These are phyloP conservation scores for Corythornis madagascariensis DNA, from an alignment of 2,113 vertebrate genomes.

Conservation along the genomic window DNA sequence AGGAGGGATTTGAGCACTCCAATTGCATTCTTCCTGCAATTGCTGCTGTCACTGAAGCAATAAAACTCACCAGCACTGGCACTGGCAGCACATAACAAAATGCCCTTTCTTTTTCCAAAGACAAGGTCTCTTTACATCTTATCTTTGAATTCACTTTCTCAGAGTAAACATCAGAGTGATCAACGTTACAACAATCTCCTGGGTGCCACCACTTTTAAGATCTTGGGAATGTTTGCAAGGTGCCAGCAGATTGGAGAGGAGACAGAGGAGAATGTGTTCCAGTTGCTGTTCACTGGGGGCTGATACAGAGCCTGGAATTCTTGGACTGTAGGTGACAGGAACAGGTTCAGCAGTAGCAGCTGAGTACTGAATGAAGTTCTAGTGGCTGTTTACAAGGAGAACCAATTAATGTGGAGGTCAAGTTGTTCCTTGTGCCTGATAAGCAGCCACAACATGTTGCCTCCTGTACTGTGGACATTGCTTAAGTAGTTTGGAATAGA, in stretches of 20 bases:
- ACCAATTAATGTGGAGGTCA: background rate
- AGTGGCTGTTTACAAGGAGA: background rate
- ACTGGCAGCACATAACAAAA: background rate
- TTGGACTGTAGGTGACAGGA: background rate
- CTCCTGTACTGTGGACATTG: background rate
- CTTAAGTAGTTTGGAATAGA: background rate
- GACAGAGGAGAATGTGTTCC: background rate
- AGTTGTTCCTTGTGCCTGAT: background rate
- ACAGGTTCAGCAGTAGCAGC: background rate
- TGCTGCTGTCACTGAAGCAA: background rate
- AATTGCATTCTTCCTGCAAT: background rate
- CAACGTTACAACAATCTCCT: background rate
- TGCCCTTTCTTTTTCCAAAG: background rate
- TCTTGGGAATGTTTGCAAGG: background rate
- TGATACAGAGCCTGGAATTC: background rate
- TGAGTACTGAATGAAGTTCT: background rate
- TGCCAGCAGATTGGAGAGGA: background rate
- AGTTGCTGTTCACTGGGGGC: conserved; percentile 1
- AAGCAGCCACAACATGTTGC: background rate
- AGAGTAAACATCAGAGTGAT: background rate
- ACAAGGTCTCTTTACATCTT: background rate
- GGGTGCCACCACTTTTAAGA: background rate
- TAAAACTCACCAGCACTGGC: background rate
- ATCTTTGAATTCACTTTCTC: background rate
- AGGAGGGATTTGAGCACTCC: background rate